Percentiles rank a stretch among this genome's conserved stretches.
Evolutionary conservation across 2,888 invertebrate genomes (phyloP).

Genomic region (Heliothis peltigera): DNA sequence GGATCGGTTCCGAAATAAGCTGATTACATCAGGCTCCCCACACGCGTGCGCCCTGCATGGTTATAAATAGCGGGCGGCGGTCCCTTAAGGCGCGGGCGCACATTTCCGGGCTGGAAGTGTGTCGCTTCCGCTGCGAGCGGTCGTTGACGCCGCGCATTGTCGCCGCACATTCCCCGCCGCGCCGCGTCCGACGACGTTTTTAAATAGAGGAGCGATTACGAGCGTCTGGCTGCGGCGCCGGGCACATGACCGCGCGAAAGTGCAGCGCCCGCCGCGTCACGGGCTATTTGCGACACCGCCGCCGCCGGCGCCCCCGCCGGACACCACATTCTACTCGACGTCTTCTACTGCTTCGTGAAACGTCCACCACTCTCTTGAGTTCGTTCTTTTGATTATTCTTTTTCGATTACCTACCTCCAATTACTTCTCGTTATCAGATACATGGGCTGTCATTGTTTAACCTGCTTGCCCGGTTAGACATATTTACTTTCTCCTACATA

Average conservation of each 20-base stretch:
- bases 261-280: conserved; percentile 88
- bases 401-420: not conserved
- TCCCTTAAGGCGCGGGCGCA: conserved; percentile 88
- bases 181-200: conserved; percentile 85
- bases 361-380: not conserved
- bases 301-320: conserved; percentile 40
- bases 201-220: conserved; percentile 89
- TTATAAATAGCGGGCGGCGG: conserved; percentile 84
- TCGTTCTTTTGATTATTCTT: not conserved
- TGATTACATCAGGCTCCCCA: conserved; percentile 80
- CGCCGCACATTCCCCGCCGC: conserved; percentile 87
- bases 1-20: conserved; percentile 75
- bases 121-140: conserved; percentile 88
- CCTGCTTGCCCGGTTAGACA: not conserved
- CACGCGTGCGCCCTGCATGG: conserved; percentile 74
- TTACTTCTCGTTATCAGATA: not conserved
- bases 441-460: not conserved
- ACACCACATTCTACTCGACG: not conserved
- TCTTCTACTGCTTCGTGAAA: not conserved
- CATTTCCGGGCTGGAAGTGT: conserved; percentile 90
- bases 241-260: conserved; percentile 88
- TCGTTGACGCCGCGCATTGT: conserved; percentile 88
- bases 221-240: conserved; percentile 86
- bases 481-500: not conserved
- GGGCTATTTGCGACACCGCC: conserved; percentile 85